phyloP scores from a whole-genome alignment of 1,140 invertebrate species.

The Brachionus asplanchnoidis region DNA sequence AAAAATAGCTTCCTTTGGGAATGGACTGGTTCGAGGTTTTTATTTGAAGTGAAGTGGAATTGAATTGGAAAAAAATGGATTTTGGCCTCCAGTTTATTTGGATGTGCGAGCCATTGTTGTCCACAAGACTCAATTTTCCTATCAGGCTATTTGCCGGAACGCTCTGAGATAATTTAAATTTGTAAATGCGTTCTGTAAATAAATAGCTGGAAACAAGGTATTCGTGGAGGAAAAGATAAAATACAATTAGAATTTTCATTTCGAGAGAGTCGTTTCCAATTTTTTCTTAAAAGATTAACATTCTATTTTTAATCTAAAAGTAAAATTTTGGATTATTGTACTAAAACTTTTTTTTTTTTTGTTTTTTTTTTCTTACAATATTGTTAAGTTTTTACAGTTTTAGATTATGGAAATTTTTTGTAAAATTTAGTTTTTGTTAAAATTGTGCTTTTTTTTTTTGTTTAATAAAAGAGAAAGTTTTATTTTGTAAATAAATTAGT shows the following conservation, averaged over 20 bases:
- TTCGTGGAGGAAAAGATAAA: not conserved
- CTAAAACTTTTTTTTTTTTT: not conserved
- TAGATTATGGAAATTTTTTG: not conserved
- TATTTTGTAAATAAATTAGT: too few species aligned
- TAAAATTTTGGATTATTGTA: not conserved
- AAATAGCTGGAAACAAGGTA: not conserved
- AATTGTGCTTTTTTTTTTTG: too few species aligned
- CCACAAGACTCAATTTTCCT: not conserved
- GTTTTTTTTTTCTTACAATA: not conserved
- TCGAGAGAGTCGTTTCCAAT: not conserved
- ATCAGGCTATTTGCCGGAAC: not conserved
- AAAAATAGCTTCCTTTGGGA: not conserved
- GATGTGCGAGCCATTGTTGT: not conserved
- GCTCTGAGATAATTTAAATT: not conserved
- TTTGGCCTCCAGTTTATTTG: not conserved
- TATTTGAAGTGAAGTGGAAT: not conserved
- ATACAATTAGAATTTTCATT: not conserved
- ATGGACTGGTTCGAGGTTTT: not conserved
- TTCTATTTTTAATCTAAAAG: not conserved
- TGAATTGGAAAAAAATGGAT: not conserved
- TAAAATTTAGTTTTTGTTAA: not conserved
- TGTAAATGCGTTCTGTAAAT: not conserved
- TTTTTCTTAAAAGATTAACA: not conserved
- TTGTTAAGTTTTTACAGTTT: not conserved
- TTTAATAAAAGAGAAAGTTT: too few species aligned